Base-by-base conservation (phyloP, 2,888 invertebrate genomes). In the Julus scanicus region DNA sequence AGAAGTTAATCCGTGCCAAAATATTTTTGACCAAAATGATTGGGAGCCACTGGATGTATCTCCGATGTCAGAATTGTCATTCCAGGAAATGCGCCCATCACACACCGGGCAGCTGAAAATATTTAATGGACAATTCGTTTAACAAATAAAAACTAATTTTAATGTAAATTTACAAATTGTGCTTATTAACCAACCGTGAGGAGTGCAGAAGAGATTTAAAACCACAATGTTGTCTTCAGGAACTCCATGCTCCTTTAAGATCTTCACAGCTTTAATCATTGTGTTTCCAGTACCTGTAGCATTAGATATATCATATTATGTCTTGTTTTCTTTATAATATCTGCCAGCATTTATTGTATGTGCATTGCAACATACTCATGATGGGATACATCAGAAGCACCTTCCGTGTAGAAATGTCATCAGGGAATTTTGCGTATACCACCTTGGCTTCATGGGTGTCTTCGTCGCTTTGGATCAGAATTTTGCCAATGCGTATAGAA, bases 301-400 rank as follows among this genome's bases (percentile, higher is more conserved):
- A 48, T 15, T 15, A 40, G 3, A n/a, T 57, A 71, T 9, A 29
- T 71, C 1, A 71, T 20, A 29, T 71, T 71, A 5, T 5, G 0
- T 29, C n/a, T n/a, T n/a, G n/a, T 6, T 17, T 57, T 3, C n/a
- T n/a, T 57, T 57, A 53, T 17, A 8, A 53, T 11, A 53, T 15
- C 1, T 53, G 13, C 13, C 53, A 53, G 11, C 13, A 53, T 53
- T 53, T 53, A 53, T 53, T 53, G 53, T 3, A 86, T 15, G 11
- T 15, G 57, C 57, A 57, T 15, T 15, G 57, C 8, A 90, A 93
- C 94, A 93, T 92, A 94, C 98, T 98, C 97, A 99, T 98, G 89
- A 99, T 99, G 13, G 99, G 99, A 93, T 99, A 99, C 97, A 99
- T 98, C 3, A 99, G 94, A 84, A 99, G 94, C 80, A 99, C 98